Evolutionary conservation across 2,113 vertebrate genomes (phyloP).

Genomic region (Acrocephalus kingi): DNA sequence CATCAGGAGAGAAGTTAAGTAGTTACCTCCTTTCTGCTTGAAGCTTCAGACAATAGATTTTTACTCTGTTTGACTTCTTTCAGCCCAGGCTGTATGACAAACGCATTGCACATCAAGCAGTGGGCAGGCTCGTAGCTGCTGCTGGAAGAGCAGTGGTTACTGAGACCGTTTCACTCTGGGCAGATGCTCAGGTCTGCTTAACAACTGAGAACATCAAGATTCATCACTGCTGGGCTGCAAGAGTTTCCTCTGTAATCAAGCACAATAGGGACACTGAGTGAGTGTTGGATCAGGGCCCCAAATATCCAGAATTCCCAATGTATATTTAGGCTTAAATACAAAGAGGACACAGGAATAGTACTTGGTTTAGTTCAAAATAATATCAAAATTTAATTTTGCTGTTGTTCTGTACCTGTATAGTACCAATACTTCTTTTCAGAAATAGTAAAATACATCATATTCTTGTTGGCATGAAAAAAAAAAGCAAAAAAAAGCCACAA

Average conservation of each 20-base stretch:
- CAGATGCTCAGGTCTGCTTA: neutral
- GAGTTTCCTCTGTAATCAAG: neutral
- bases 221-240: neutral
- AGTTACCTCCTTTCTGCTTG: neutral
- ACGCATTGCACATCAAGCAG: neutral
- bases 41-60: neutral
- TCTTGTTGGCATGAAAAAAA: neutral
- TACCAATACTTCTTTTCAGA: neutral
- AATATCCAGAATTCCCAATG: neutral
- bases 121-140: neutral
- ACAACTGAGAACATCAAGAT: neutral
- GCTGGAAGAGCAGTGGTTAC: neutral
- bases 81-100: neutral
- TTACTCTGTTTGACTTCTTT: neutral
- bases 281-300: neutral
- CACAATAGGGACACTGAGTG: rapidly evolving
- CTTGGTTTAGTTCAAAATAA: neutral
- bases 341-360: neutral
- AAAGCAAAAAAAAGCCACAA: neutral
- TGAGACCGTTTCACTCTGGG: neutral
- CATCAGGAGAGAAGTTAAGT: neutral
- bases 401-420: neutral
- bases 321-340: neutral
- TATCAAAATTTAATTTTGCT: neutral
- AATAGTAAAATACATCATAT: neutral